These are phyloP conservation scores for Brachymystax lenok DNA, from an alignment of 2,797 vertebrate genomes.

Conservation along the genomic window DNA sequence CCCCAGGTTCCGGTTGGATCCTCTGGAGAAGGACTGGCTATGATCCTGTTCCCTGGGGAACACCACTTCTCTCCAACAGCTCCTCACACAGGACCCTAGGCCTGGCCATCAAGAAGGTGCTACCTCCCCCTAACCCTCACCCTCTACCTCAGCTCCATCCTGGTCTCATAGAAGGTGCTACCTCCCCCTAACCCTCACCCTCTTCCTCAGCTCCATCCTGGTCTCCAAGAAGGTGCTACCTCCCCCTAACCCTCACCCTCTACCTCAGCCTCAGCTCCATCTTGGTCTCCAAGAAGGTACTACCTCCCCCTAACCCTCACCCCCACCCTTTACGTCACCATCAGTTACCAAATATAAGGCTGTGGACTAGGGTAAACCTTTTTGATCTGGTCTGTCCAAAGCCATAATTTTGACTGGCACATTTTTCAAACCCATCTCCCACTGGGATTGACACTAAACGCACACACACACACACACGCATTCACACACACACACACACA, in stretches of 20 bases:
- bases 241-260: too few species aligned
- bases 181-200: too few species aligned
- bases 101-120: not conserved
- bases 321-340: not conserved
- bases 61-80: too few species aligned
- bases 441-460: not conserved
- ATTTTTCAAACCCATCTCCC: conserved; percentile 31
- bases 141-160: not conserved
- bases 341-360: not conserved
- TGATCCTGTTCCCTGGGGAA: too few species aligned
- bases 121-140: not conserved
- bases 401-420: conserved; percentile 38
- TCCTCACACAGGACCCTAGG: conserved; percentile 55
- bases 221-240: not conserved
- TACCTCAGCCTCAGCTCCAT: too few species aligned
- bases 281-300: too few species aligned
- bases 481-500: conserved; percentile 8
- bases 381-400: conserved; percentile 29
- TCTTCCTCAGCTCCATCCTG: not conserved
- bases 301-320: not conserved
- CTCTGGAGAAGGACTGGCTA: too few species aligned
- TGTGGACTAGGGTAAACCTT: not conserved
- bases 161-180: too few species aligned
- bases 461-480: not conserved
- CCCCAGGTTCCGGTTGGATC: too few species aligned